phyloP scores from a whole-genome alignment of 2,888 invertebrate genomes.

The Apodemia mormo region DNA sequence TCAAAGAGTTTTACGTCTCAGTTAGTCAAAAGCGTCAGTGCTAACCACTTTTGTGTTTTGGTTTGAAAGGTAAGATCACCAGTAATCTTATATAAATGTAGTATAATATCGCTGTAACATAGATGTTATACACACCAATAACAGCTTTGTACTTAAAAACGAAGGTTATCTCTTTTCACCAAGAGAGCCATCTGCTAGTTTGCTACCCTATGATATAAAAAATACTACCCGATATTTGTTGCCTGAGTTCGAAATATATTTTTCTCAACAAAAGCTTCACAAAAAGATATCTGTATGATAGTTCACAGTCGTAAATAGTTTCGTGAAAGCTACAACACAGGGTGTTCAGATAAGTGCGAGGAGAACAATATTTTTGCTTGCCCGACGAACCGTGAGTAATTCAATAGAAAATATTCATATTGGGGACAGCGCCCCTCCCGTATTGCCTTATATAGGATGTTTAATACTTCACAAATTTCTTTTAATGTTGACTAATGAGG shows the following conservation, averaged over 20 bases:
- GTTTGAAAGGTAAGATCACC: too few species aligned
- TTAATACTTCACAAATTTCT: slow-evolving; percentile 25
- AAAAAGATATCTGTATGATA: slow-evolving; percentile 6
- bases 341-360: slow-evolving; percentile 63
- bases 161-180: background rate
- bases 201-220: background rate
- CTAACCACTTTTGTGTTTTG: too few species aligned
- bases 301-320: slow-evolving; percentile 27
- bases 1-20: too few species aligned
- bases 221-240: background rate
- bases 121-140: too few species aligned
- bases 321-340: slow-evolving; percentile 35
- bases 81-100: too few species aligned
- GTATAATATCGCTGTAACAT: too few species aligned
- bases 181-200: background rate
- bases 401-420: slow-evolving; percentile 81
- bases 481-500: slow-evolving; percentile 17
- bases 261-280: background rate
- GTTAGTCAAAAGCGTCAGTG: too few species aligned
- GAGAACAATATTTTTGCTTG: slow-evolving; percentile 78
- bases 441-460: slow-evolving; percentile 49
- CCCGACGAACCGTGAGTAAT: slow-evolving; percentile 77
- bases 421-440: slow-evolving; percentile 65
- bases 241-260: background rate
- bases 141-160: too few species aligned